Percentiles rank a stretch among this genome's conserved stretches.
Evolutionary conservation across 1,140 invertebrate genomes (phyloP).

Genomic region (Hyles euphorbiae): DNA sequence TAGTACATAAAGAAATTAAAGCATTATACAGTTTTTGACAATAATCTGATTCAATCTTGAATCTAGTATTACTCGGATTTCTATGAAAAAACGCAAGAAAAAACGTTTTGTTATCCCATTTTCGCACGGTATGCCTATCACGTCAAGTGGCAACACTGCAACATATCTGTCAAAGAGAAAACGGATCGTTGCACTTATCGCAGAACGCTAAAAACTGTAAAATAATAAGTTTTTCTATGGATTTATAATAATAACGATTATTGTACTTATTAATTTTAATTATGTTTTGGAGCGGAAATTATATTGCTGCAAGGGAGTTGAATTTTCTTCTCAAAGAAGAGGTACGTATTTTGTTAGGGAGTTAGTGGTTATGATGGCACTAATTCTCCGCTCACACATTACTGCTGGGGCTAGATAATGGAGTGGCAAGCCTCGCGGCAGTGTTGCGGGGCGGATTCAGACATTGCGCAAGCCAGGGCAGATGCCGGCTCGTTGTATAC

Average conservation of each 20-base stretch:
- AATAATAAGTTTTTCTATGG: slow-evolving; percentile 58
- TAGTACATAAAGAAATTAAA: no score
- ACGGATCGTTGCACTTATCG: slow-evolving; percentile 60
- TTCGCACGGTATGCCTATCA: not conserved
- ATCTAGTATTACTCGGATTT: no score
- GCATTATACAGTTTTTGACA: no score
- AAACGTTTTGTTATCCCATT: not conserved
- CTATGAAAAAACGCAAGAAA: no score
- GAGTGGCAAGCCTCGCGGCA: no score
- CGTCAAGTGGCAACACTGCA: slow-evolving; percentile 22
- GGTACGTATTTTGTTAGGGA: slow-evolving; percentile 62
- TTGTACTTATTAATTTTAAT: slow-evolving; percentile 66
- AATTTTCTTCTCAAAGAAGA: slow-evolving; percentile 63
- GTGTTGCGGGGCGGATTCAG: no score
- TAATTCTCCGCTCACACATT: slow-evolving; percentile 1
- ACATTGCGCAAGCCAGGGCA: no score
- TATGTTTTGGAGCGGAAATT: slow-evolving; percentile 70
- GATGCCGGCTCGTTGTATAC: no score
- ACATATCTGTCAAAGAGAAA: slow-evolving; percentile 53
- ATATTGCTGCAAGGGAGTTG: slow-evolving; percentile 56
- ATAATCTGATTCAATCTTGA: no score
- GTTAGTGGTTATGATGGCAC: slow-evolving; percentile 60
- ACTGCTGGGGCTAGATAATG: not conserved
- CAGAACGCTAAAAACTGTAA: slow-evolving; percentile 46
- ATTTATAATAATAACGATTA: slow-evolving; percentile 52